These are phyloP conservation scores for Sycobia sp. DNA, from an alignment of 1,140 invertebrate species.

Conservation along the genomic window DNA sequence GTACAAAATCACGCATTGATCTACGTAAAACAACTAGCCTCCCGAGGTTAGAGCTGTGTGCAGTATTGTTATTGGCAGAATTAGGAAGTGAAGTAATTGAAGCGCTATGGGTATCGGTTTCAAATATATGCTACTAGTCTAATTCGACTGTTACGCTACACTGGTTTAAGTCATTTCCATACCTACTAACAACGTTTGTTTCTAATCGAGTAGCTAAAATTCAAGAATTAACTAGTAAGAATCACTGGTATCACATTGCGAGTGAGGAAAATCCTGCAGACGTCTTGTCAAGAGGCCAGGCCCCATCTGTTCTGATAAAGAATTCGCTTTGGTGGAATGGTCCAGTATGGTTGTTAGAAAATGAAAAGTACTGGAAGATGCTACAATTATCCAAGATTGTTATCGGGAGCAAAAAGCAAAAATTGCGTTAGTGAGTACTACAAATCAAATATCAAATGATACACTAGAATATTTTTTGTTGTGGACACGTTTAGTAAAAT, in stretches of 20 bases:
- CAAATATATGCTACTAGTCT: slow-evolving; percentile 20
- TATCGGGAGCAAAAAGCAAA: too few species aligned
- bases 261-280: slow-evolving; percentile 48
- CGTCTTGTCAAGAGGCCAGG: slow-evolving; percentile 22
- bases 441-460: too few species aligned
- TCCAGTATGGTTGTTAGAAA: slow-evolving; percentile 7
- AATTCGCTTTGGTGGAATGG: neutral
- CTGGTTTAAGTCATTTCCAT: slow-evolving; percentile 18
- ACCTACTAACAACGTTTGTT: slow-evolving; percentile 22
- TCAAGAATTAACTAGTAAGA: slow-evolving; percentile 26
- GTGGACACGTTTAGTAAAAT: too few species aligned
- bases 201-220: slow-evolving; percentile 39
- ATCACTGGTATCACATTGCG: slow-evolving; percentile 42
- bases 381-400: too few species aligned
- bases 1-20: slow-evolving; percentile 43
- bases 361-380: neutral
- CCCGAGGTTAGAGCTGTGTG: slow-evolving; percentile 38
- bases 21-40: slow-evolving; percentile 44
- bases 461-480: too few species aligned
- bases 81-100: slow-evolving; percentile 2
- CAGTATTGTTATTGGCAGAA: slow-evolving; percentile 16
- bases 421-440: too few species aligned
- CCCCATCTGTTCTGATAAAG: neutral
- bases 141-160: slow-evolving; percentile 21
- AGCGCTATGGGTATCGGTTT: neutral